phyloP scores from a whole-genome alignment of 1,140 invertebrate genomes.

The Drosophila bipectinata region DNA sequence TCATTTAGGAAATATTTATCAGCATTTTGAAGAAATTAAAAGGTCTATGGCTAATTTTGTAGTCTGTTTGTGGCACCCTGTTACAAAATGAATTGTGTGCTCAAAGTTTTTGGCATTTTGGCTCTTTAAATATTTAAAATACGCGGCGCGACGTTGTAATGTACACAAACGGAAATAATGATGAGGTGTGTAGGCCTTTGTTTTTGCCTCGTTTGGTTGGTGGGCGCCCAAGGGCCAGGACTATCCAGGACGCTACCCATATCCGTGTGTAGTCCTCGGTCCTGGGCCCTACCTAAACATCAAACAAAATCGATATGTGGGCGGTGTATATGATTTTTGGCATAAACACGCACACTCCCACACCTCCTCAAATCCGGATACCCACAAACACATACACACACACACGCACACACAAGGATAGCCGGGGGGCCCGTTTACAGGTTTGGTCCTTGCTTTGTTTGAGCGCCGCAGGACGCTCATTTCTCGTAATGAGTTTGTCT shows the following conservation, averaged over 20 bases:
- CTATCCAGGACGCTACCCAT: conserved; percentile 34
- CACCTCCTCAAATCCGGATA: conserved; percentile 10
- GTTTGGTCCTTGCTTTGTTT: conserved; percentile 71
- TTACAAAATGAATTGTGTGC: conserved; percentile 16
- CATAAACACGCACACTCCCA: conserved; percentile 64
- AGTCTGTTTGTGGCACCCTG: conserved; percentile 30
- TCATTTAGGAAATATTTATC: neutral
- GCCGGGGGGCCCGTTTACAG: conserved; percentile 40
- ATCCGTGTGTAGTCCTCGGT: conserved; percentile 19
- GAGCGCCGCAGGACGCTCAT: conserved; percentile 80
- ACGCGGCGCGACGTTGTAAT: conserved; percentile 50
- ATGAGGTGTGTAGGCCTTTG: conserved; percentile 46
- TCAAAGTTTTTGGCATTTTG: conserved; percentile 58
- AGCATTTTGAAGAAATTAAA: too few species aligned
- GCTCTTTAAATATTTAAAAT: conserved; percentile 78
- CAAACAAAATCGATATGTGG: conserved; percentile 80
- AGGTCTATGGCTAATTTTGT: neutral
- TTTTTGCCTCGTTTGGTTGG: conserved; percentile 25
- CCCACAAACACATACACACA: conserved; percentile 28
- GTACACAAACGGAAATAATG: conserved; percentile 63
- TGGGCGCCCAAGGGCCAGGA: conserved; percentile 37
- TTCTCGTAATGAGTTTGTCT: conserved; percentile 80
- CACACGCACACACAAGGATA: conserved; percentile 31
- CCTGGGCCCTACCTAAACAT: conserved; percentile 60
- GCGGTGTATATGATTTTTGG: conserved; percentile 73